A percentile compares a stretch with the other conserved stretches of the same genome.
Conservation (phyloP, 1,140 invertebrate species). For the Plectrocnemia conspersa region DNA sequence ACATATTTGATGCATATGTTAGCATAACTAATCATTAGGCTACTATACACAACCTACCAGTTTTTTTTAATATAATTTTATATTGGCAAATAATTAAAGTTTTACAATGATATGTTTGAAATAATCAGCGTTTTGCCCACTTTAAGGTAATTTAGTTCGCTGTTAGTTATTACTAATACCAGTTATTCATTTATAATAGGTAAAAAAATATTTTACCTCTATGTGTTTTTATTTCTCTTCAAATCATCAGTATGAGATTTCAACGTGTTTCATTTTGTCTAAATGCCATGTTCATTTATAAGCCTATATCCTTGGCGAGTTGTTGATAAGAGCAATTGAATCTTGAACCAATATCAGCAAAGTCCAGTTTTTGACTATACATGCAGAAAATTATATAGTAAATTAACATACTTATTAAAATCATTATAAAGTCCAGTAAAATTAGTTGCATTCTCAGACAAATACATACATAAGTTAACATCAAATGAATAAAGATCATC, state of each 20-base stretch:
- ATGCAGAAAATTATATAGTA: background rate
- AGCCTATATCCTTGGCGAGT: no score
- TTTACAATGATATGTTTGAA: conserved; percentile 35
- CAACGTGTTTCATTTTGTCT: no score
- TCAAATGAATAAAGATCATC: no score
- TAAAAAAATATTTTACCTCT: conserved; percentile 13
- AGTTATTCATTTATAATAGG: conserved; percentile 14
- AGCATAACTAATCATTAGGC: conserved; percentile 3
- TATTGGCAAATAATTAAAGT: conserved; percentile 35
- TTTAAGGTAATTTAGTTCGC: conserved; percentile 24
- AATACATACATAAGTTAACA: no score
- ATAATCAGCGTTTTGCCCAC: conserved; percentile 25
- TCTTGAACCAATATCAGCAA: no score
- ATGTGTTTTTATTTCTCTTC: no score
- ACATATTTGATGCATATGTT: conserved; percentile 1
- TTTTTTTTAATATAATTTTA: conserved; percentile 28
- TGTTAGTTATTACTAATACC: conserved; percentile 19
- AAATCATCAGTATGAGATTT: no score
- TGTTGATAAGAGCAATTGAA: no score
- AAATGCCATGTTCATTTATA: no score
- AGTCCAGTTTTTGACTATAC: no score
- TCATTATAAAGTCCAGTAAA: background rate
- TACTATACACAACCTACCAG: conserved; percentile 32
- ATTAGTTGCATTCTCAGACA: background rate
- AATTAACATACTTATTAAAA: background rate